phyloP scores from a whole-genome alignment of 2,113 vertebrate genomes.

The Cryptoleucopteryx plumbea region DNA sequence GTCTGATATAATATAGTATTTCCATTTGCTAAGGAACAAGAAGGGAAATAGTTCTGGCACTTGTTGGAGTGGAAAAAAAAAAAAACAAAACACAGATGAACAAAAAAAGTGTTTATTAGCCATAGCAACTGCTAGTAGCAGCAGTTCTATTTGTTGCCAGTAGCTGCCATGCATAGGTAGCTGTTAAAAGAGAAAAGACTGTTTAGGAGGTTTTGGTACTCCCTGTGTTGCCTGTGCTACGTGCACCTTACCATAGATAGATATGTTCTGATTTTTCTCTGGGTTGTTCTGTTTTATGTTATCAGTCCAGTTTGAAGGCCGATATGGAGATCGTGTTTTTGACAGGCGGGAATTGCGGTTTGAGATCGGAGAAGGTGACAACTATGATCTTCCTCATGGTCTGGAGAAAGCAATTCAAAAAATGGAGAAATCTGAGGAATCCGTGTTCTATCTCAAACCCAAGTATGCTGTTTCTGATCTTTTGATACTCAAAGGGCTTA shows the following conservation, averaged over 20 bases:
- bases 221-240: neutral
- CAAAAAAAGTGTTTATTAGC: neutral
- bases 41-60: neutral
- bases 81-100: neutral
- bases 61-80: neutral
- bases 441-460: conserved; percentile 84
- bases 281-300: neutral
- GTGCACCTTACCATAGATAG: neutral
- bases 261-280: neutral
- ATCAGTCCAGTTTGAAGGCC: conserved; percentile 86
- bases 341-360: conserved; percentile 88
- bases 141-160: neutral
- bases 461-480: conserved; percentile 74
- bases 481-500: neutral
- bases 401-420: conserved; percentile 89
- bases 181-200: neutral
- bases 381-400: conserved; percentile 81
- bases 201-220: neutral
- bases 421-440: conserved; percentile 94
- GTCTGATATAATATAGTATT: neutral
- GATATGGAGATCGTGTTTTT: conserved; percentile 77
- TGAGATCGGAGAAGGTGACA: conserved; percentile 90
- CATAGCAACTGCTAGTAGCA: neutral
- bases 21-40: neutral
- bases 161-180: neutral